Conservation (phyloP, 92 coral and sea anemone genomes). For the Parazoanthus darwini region DNA sequence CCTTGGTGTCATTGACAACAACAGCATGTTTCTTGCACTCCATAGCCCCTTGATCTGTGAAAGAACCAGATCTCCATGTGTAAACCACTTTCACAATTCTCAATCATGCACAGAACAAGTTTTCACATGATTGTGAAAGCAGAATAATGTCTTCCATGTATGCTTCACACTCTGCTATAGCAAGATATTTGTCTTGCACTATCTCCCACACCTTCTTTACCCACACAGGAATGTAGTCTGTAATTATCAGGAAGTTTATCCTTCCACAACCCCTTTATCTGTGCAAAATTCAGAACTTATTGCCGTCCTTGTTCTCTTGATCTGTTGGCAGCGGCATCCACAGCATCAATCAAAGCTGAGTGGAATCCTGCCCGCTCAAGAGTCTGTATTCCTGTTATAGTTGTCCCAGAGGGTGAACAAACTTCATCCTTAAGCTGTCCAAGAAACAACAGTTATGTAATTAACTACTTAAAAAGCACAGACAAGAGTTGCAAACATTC, state of each 20-base stretch:
- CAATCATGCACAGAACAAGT: no score
- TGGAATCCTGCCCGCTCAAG: conserved; percentile 40
- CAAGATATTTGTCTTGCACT: not conserved
- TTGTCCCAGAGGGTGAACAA: conserved; percentile 37
- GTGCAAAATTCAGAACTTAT: not conserved
- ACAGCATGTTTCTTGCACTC: not conserved
- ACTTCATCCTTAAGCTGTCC: conserved; percentile 36
- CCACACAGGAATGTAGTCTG: no score
- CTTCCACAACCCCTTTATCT: not conserved
- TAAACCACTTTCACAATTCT: no score
- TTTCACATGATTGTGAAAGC: no score
- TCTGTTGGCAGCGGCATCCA: conserved; percentile 32
- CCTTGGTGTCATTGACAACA: not conserved
- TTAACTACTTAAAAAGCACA: not conserved
- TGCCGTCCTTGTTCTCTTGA: conserved; percentile 38
- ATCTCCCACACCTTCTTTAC: not conserved
- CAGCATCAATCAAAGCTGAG: conserved; percentile 34
- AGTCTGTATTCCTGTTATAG: conserved; percentile 28
- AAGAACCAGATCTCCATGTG: not conserved
- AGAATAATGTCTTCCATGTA: not conserved
- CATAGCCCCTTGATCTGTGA: not conserved
- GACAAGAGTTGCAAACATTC: no score
- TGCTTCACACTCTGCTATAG: not conserved
- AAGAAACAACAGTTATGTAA: not conserved
- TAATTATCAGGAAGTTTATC: not conserved